Conservation (phyloP, 2,888 invertebrate genomes). For the Microplitis manilae region DNA sequence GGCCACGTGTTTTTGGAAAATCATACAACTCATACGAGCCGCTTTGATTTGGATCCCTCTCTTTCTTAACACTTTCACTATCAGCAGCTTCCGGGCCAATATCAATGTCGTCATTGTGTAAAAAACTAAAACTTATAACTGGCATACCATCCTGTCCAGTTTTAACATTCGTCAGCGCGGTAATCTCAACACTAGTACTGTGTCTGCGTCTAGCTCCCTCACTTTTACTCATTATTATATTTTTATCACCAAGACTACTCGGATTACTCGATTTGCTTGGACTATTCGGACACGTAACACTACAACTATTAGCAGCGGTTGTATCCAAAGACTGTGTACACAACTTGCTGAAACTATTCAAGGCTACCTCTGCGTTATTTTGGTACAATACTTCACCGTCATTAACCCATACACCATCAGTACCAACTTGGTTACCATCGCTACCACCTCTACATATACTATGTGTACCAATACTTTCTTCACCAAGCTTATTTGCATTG, state of each 20-base stretch:
- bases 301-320: constrained; percentile 31
- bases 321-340: constrained; percentile 45
- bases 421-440: constrained; percentile 10
- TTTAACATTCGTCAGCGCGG: constrained; percentile 59
- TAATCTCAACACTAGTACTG: constrained; percentile 63
- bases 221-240: background rate
- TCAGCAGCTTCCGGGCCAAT: background rate
- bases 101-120: constrained; percentile 51
- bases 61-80: constrained; percentile 35
- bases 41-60: background rate
- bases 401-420: background rate
- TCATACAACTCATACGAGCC: constrained; percentile 40
- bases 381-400: constrained; percentile 52
- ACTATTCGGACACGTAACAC: constrained; percentile 15
- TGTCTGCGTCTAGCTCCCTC: constrained; percentile 48
- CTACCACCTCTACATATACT: background rate
- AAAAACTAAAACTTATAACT: constrained; percentile 65
- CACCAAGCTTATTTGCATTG: background rate
- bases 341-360: constrained; percentile 50
- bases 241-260: constrained; percentile 30
- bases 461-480: background rate
- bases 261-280: constrained; percentile 20
- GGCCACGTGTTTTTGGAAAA: constrained; percentile 47
- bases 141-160: constrained; percentile 62
- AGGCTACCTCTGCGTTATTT: constrained; percentile 54